phyloP scores from a whole-genome alignment of 1,140 invertebrate species.

The Drosophila nigrodunni region DNA sequence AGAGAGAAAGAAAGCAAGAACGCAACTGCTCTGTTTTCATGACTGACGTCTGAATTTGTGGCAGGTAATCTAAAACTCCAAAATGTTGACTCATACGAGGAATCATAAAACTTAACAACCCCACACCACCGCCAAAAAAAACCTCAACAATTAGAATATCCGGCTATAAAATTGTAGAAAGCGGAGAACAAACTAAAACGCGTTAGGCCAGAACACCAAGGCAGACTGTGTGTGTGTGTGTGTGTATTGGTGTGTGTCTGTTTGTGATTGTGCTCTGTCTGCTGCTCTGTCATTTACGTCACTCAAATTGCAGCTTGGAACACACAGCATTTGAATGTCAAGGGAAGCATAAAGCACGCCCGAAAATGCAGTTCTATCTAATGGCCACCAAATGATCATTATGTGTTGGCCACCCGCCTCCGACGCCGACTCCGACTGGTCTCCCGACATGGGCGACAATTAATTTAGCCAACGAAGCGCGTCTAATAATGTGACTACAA shows the following conservation, averaged over 20 bases:
- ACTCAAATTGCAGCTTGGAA: slow-evolving; percentile 34
- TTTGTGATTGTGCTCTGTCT: too few species aligned
- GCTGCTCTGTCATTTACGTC: slow-evolving; percentile 36
- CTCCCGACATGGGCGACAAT: slow-evolving; percentile 62
- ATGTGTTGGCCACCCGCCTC: slow-evolving; percentile 8
- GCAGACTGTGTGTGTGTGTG: slow-evolving; percentile 18
- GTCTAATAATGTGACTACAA: slow-evolving; percentile 81
- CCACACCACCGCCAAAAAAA: background rate
- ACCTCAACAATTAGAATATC: slow-evolving; percentile 71
- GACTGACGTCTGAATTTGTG: slow-evolving; percentile 35
- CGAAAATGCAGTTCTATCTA: slow-evolving; percentile 55
- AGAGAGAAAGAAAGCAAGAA: slow-evolving; percentile 5
- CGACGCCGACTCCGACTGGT: slow-evolving; percentile 38
- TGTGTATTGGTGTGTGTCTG: too few species aligned
- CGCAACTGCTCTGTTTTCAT: slow-evolving; percentile 7
- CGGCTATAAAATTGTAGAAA: slow-evolving; percentile 64
- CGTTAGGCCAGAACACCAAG: slow-evolving; percentile 72
- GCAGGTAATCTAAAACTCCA: slow-evolving; percentile 26
- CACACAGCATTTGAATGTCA: slow-evolving; percentile 49
- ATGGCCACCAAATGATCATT: slow-evolving; percentile 46
- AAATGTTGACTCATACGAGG: slow-evolving; percentile 29
- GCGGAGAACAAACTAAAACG: slow-evolving; percentile 47
- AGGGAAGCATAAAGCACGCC: slow-evolving; percentile 35
- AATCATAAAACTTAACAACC: slow-evolving; percentile 24
- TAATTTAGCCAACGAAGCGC: slow-evolving; percentile 77